These are phyloP conservation scores for Drosophila bocqueti DNA, from an alignment of 1,140 invertebrate species.

Conservation along the genomic window DNA sequence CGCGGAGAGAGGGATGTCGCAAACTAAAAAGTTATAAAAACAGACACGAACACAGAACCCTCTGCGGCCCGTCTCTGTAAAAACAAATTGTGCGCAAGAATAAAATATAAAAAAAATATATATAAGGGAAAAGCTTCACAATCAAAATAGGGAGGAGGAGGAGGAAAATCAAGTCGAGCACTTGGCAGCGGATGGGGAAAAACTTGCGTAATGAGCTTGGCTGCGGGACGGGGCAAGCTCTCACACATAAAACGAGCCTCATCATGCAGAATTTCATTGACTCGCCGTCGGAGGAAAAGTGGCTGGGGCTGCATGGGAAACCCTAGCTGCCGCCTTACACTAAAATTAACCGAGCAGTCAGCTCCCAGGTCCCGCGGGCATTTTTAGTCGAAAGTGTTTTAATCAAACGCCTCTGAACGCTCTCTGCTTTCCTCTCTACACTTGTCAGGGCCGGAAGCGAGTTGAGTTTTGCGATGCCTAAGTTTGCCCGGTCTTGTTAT, in stretches of 20 bases:
- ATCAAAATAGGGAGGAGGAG: not conserved
- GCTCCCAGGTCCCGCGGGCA: constrained; percentile 57
- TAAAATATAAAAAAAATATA: constrained; percentile 67
- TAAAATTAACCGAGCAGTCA: constrained; percentile 70
- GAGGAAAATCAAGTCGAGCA: constrained; percentile 43
- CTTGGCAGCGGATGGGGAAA: constrained; percentile 32
- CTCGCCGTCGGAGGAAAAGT: constrained; percentile 40
- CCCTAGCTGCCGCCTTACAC: constrained; percentile 34
- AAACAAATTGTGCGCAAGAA: constrained; percentile 71
- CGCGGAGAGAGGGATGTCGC: constrained; percentile 42
- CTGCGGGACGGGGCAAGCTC: constrained; percentile 33
- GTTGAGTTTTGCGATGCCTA: constrained; percentile 25
- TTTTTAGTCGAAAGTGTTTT: constrained; percentile 72
- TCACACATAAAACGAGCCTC: constrained; percentile 55
- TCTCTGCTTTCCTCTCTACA: constrained; percentile 27
- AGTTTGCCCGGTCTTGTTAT: constrained; percentile 33
- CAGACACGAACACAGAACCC: constrained; percentile 35
- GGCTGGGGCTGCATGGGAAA: constrained; percentile 32
- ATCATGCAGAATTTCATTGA: constrained; percentile 60
- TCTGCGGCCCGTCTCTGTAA: constrained; percentile 14
- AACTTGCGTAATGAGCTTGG: constrained; percentile 73
- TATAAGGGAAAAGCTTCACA: constrained; percentile 14
- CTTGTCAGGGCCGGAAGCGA: constrained; percentile 35
- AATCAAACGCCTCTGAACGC: constrained; percentile 61
- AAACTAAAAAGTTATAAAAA: constrained; percentile 81